Evolutionary conservation across 2,888 invertebrate genomes (phyloP).

Genomic region (Hypolimnas misippus): DNA sequence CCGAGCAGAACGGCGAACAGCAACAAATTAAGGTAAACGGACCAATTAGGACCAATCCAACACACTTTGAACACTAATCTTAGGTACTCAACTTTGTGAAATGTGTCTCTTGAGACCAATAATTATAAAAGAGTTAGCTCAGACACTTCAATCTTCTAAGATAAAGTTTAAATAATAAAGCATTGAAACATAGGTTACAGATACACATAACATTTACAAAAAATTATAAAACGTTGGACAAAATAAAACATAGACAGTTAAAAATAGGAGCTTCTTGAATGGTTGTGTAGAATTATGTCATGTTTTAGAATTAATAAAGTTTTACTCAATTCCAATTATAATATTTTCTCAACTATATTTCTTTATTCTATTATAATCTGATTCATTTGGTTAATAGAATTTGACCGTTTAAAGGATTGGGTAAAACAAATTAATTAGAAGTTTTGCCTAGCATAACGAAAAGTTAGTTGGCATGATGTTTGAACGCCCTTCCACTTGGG

Average conservation of each 20-base stretch:
- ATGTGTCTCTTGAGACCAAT: not conserved
- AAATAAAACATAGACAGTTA: not conserved
- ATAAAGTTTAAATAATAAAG: not conserved
- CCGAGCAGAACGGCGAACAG: constrained; percentile 83
- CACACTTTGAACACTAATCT: not conserved
- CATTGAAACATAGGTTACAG: not conserved
- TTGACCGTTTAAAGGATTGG: constrained; percentile 28
- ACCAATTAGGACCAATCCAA: not conserved
- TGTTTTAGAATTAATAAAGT: constrained; percentile 32
- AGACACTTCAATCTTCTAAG: not conserved
- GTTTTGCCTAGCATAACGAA: constrained; percentile 34
- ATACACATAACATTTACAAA: constrained; percentile 42
- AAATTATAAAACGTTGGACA: not conserved
- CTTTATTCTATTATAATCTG: not conserved
- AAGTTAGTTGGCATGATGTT: constrained; percentile 37
- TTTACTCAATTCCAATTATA: constrained; percentile 37
- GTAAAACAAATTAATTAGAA: constrained; percentile 36
- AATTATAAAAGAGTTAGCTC: too few species aligned
- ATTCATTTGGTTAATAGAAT: not conserved
- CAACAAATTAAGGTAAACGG: constrained; percentile 32
- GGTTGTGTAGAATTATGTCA: constrained; percentile 54
- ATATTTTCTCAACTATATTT: too few species aligned
- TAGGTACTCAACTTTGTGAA: not conserved
- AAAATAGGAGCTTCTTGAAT: constrained; percentile 62
- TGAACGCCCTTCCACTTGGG: constrained; percentile 25